A percentile compares a stretch with the other conserved stretches of the same genome.
These are phyloP conservation scores for Camarhynchus parvulus DNA, from an alignment of 2,113 vertebrate species.

Conservation along the genomic window DNA sequence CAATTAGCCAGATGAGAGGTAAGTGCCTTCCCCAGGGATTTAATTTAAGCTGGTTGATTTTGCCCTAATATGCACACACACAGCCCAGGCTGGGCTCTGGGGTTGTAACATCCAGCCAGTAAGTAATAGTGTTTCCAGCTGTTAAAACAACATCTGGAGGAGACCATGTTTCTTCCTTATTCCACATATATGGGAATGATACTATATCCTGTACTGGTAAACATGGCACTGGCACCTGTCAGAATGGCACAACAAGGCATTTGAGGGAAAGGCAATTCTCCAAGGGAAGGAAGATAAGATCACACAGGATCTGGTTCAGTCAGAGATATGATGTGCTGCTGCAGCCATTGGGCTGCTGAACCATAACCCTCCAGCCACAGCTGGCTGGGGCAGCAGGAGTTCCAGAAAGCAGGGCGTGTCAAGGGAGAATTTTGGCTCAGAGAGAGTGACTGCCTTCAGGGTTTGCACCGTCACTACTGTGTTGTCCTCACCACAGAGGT, in stretches of 20 bases:
- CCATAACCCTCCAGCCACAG: neutral
- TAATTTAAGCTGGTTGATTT: neutral
- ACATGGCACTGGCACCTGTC: neutral
- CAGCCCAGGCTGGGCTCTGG: neutral
- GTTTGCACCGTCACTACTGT: fast-evolving
- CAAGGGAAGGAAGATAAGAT: neutral
- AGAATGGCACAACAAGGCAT: neutral
- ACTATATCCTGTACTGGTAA: neutral
- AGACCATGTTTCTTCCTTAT: neutral
- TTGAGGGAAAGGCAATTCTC: neutral
- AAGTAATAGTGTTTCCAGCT: neutral
- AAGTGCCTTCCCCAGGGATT: neutral
- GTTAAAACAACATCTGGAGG: neutral
- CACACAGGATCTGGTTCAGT: neutral
- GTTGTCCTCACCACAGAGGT: neutral
- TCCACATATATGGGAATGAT: neutral
- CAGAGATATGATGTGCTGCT: neutral
- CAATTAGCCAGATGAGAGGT: neutral
- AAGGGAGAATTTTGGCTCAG: neutral
- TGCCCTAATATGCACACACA: neutral
- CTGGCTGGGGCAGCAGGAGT: neutral
- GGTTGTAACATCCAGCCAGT: neutral
- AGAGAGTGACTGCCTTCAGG: neutral
- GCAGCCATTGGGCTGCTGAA: neutral
- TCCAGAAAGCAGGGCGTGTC: neutral